Percentiles rank a stretch among this genome's conserved stretches.
phyloP scores from a whole-genome alignment of 2,888 invertebrate species.

The Eurois occulta region DNA sequence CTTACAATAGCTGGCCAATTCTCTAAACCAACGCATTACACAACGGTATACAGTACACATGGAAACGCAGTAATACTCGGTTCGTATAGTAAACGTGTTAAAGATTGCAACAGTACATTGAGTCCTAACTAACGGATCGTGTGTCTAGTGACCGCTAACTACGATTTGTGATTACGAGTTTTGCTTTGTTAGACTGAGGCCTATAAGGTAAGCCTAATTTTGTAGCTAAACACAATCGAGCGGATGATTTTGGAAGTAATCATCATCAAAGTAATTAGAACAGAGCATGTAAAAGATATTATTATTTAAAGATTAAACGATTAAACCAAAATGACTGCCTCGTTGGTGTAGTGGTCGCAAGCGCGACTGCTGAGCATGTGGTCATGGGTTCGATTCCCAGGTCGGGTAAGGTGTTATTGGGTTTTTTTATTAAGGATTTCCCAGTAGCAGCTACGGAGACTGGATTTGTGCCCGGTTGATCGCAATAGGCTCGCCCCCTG shows the following conservation, averaged over 20 bases:
- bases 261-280: not conserved
- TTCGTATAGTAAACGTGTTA: constrained; percentile 21
- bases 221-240: not conserved
- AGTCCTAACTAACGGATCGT: constrained; percentile 55
- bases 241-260: not conserved
- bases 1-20: constrained; percentile 14
- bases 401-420: no score
- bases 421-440: no score
- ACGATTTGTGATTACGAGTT: constrained; percentile 33
- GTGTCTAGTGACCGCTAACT: constrained; percentile 53
- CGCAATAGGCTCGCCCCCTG: no score
- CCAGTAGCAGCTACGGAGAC: no score
- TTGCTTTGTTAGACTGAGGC: constrained; percentile 30
- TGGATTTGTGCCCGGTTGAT: no score
- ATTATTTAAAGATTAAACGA: not conserved
- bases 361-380: no score
- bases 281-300: not conserved
- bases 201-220: not conserved
- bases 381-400: no score
- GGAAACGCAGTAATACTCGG: constrained; percentile 24
- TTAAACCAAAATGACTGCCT: not conserved
- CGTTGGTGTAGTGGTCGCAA: no score
- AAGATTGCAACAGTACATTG: constrained; percentile 61
- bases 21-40: constrained; percentile 15
- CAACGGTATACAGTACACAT: constrained; percentile 17